Conservation (phyloP, 2,113 vertebrate species). For the Hemiprocne comata region DNA sequence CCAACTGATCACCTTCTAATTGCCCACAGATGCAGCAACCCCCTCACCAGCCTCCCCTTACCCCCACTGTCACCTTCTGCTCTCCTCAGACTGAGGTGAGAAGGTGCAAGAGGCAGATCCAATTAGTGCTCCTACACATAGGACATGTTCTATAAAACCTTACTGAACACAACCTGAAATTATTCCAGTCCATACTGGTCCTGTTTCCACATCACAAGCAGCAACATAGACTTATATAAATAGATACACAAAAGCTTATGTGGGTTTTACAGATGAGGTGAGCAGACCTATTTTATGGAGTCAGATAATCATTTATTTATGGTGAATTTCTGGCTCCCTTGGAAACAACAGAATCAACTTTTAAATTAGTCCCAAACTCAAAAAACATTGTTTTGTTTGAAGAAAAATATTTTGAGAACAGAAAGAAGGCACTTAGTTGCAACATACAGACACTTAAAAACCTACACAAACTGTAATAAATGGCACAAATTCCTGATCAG, state of each 20-base stretch:
- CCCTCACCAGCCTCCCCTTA: accelerated
- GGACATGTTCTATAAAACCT: neutral
- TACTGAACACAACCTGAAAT: too few relatives aligned
- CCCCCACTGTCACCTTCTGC: neutral
- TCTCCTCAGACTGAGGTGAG: too few relatives aligned
- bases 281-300: neutral
- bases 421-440: constrained; percentile 24
- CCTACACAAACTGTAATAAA: neutral
- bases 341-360: neutral
- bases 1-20: too few relatives aligned
- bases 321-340: neutral
- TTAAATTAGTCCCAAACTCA: neutral
- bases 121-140: neutral
- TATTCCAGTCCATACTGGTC: neutral
- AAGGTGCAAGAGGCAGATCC: neutral
- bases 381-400: neutral
- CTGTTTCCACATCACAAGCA: neutral
- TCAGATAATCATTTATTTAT: neutral
- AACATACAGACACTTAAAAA: neutral
- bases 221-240: neutral
- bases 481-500: neutral
- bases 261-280: neutral
- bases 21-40: neutral
- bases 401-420: neutral
- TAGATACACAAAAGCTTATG: neutral